phyloP scores from a whole-genome alignment of 2,113 vertebrate genomes.

The Phodopus roborovskii region DNA sequence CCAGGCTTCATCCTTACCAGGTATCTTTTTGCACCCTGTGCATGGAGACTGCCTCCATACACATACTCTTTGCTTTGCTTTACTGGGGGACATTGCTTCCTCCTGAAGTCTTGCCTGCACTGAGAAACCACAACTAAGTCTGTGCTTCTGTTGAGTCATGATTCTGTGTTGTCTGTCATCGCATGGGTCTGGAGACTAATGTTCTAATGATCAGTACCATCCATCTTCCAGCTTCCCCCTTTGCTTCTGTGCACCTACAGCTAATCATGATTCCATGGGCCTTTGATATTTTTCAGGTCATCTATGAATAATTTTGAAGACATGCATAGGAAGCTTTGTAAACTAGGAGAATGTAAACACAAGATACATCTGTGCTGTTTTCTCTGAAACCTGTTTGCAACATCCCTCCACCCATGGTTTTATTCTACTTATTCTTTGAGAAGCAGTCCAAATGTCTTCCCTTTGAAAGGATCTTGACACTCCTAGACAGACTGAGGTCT shows the following conservation, averaged over 20 bases:
- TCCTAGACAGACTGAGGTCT: not conserved
- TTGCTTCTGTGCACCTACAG: not conserved
- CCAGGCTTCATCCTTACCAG: accelerated
- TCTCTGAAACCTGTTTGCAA: not conserved
- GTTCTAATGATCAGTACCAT: not conserved
- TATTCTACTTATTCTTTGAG: not conserved
- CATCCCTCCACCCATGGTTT: not conserved
- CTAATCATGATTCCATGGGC: not conserved
- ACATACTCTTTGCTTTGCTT: not conserved
- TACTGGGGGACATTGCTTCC: not conserved
- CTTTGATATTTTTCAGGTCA: not conserved
- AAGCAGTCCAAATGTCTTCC: not conserved
- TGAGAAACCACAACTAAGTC: not conserved
- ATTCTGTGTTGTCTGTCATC: not conserved
- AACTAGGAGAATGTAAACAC: not conserved
- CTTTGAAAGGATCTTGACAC: not conserved
- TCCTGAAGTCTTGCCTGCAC: not conserved
- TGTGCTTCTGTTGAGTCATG: not conserved
- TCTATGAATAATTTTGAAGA: not conserved
- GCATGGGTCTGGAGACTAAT: not conserved
- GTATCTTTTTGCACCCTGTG: not conserved
- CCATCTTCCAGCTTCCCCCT: not conserved
- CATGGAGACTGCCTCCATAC: not conserved
- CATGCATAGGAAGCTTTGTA: not conserved
- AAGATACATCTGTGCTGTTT: not conserved